phyloP scores from a whole-genome alignment of 2,113 vertebrate species.

The Mungos mungo region DNA sequence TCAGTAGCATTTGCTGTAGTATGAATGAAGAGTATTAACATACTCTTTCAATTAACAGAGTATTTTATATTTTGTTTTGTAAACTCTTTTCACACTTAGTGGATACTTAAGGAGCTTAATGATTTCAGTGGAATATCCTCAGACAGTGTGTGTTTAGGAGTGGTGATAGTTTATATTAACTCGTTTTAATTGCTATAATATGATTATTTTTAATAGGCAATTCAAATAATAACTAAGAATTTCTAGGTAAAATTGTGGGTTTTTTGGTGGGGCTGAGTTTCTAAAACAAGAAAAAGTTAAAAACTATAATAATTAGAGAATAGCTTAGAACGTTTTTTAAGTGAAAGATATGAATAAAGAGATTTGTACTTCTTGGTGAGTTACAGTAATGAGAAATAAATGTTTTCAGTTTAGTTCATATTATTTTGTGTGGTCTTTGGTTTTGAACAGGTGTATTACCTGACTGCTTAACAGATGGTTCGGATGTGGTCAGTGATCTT shows the following conservation, averaged over 20 bases:
- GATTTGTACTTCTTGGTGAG: neutral
- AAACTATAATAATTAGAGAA: neutral
- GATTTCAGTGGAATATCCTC: neutral
- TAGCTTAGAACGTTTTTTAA: neutral
- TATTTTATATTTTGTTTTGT: slow-evolving; percentile 26
- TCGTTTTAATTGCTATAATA: neutral
- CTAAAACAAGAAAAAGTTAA: slow-evolving; percentile 33
- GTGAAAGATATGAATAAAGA: neutral
- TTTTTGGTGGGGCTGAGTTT: neutral
- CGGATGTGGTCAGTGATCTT: slow-evolving; percentile 93
- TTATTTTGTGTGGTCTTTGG: slow-evolving; percentile 43
- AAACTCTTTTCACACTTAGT: slow-evolving; percentile 11
- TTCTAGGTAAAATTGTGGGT: neutral
- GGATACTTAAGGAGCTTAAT: neutral
- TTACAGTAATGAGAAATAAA: neutral
- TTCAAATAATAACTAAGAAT: neutral
- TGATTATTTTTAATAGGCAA: slow-evolving; percentile 37
- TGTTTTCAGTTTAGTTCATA: slow-evolving; percentile 53
- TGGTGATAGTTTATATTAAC: neutral
- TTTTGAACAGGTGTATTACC: slow-evolving; percentile 90
- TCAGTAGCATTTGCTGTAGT: neutral
- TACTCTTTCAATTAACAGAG: slow-evolving; percentile 11
- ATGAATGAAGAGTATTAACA: slow-evolving; percentile 1
- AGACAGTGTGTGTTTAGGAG: neutral
- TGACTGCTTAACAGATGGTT: slow-evolving; percentile 95